These are phyloP conservation scores for Xenopus petersii DNA, from an alignment of 2,797 vertebrate species.

Conservation along the genomic window DNA sequence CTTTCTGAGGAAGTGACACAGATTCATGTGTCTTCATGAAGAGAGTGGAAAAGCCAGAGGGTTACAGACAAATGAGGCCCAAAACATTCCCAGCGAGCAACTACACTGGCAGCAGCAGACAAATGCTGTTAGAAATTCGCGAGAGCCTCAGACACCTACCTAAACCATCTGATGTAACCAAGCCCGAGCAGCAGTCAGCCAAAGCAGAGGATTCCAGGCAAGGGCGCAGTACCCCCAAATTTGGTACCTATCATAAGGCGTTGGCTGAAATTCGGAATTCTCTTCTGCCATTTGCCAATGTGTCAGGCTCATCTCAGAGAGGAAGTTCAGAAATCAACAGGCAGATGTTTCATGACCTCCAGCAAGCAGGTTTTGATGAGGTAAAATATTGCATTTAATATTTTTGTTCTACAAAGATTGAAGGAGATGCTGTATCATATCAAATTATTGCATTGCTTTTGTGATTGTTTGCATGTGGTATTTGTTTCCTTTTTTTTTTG, in stretches of 20 bases:
- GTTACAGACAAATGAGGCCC: slow-evolving; percentile 96
- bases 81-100: slow-evolving; percentile 96
- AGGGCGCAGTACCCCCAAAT: slow-evolving; percentile 81
- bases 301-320: slow-evolving; percentile 67
- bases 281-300: slow-evolving; percentile 86
- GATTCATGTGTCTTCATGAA: slow-evolving; percentile 93
- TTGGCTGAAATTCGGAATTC: slow-evolving; percentile 93
- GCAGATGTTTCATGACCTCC: slow-evolving; percentile 79
- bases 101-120: slow-evolving; percentile 90
- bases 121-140: slow-evolving; percentile 96
- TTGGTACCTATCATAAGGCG: slow-evolving; percentile 84
- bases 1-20: slow-evolving; percentile 61
- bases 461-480: no score
- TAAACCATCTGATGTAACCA: slow-evolving; percentile 84
- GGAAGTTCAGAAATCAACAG: slow-evolving; percentile 75
- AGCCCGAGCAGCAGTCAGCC: slow-evolving; percentile 77
- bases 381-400: slow-evolving; percentile 57
- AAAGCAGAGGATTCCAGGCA: slow-evolving; percentile 81
- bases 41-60: slow-evolving; percentile 95
- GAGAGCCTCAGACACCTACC: slow-evolving; percentile 91
- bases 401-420: neutral
- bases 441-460: no score
- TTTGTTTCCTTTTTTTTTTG: no score
- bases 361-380: slow-evolving; percentile 86
- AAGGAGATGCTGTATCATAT: no score